Percentiles rank a stretch among this genome's conserved stretches.
phyloP scores from a whole-genome alignment of 2,888 invertebrate genomes.

The Lithophane leautieri region DNA sequence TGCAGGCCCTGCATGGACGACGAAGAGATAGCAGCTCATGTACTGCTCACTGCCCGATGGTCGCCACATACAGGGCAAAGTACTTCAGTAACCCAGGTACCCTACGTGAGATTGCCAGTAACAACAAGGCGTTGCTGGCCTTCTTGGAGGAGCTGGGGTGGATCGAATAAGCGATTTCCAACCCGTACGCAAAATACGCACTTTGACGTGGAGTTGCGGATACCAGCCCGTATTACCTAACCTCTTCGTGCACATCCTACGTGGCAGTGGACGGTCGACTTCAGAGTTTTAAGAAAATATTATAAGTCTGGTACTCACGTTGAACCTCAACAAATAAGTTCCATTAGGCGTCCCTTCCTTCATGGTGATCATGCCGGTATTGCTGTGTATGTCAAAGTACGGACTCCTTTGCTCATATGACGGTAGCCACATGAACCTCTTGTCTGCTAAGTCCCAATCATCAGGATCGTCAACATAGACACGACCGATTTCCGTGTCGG shows the following conservation, averaged over 20 bases:
- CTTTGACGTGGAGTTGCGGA: too few relatives aligned
- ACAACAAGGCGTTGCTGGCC: too few relatives aligned
- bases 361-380: slow-evolving; percentile 97
- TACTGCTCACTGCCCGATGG: too few relatives aligned
- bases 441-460: slow-evolving; percentile 99
- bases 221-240: too few relatives aligned
- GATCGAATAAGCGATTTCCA: too few relatives aligned
- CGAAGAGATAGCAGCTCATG: too few relatives aligned
- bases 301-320: slow-evolving; percentile 82
- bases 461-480: slow-evolving; percentile 98
- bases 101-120: too few relatives aligned
- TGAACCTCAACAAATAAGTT: slow-evolving; percentile 94
- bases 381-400: slow-evolving; percentile 93
- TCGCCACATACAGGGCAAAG: too few relatives aligned
- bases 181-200: too few relatives aligned
- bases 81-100: too few relatives aligned
- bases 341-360: slow-evolving; percentile 93
- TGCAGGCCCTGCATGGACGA: too few relatives aligned
- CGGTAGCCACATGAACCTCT: slow-evolving; percentile 94
- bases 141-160: too few relatives aligned
- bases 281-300: slow-evolving; percentile 1
- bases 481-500: slow-evolving; percentile 96
- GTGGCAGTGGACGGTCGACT: background rate
- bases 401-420: slow-evolving; percentile 88
- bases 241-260: background rate